These are phyloP conservation scores for Quadroppia sp. DNA, from an alignment of 2,888 invertebrate genomes.

Conservation along the genomic window DNA sequence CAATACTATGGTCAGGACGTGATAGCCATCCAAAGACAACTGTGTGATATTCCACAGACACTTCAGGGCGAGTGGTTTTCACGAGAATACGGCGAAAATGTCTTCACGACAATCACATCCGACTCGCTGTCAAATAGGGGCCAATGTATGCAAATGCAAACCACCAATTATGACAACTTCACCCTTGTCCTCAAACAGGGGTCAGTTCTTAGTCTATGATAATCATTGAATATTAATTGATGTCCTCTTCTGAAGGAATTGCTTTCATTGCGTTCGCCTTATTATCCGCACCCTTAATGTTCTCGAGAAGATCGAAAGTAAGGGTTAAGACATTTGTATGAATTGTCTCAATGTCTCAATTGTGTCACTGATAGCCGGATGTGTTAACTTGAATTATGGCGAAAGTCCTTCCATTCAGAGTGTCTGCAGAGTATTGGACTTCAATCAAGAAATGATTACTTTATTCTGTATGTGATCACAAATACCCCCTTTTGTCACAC, in stretches of 20 bases:
- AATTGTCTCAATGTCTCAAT: too few relatives aligned
- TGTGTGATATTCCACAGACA: constrained; percentile 65
- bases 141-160: constrained; percentile 53
- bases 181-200: constrained; percentile 69
- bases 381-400: constrained; percentile 64
- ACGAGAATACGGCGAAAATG: constrained; percentile 78
- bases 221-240: too few relatives aligned
- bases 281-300: constrained; percentile 81
- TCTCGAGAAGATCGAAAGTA: constrained; percentile 80
- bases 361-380: constrained; percentile 63
- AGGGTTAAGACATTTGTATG: constrained; percentile 50
- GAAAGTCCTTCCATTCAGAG: constrained; percentile 66
- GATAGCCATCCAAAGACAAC: not conserved
- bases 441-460: constrained; percentile 75
- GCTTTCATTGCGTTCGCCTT: constrained; percentile 79
- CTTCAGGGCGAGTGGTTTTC: constrained; percentile 86
- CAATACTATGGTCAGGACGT: constrained; percentile 25
- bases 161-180: constrained; percentile 72
- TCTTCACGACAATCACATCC: constrained; percentile 74
- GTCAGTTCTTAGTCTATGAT: constrained; percentile 51
- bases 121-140: constrained; percentile 70
- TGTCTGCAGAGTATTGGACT: constrained; percentile 69
- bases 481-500: too few relatives aligned
- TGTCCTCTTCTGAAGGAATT: constrained; percentile 52
- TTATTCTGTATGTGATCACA: constrained; percentile 61